Percentiles rank a stretch among this genome's conserved stretches.
Evolutionary conservation across 2,113 vertebrate species (phyloP).

Genomic region (Siphamia tubifer): DNA sequence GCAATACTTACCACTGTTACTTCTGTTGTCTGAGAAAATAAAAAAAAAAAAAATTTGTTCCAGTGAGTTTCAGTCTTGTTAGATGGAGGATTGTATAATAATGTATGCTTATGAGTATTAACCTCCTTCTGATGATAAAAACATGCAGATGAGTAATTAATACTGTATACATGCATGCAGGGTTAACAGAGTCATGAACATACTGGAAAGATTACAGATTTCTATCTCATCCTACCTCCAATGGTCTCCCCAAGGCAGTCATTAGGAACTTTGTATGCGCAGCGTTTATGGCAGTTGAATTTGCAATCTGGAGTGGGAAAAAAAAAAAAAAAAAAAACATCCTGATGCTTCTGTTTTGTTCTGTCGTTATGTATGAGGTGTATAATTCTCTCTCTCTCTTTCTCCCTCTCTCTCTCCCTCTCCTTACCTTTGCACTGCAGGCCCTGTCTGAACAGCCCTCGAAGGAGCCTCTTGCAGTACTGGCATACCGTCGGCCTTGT

Average conservation of each 20-base stretch:
- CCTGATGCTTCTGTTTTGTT: too few relatives aligned
- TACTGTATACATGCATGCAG: conserved; percentile 20
- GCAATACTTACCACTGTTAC: conserved; percentile 68
- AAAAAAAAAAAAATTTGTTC: conserved; percentile 57
- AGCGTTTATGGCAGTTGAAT: conserved; percentile 93
- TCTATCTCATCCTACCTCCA: conserved; percentile 76
- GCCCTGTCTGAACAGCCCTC: conserved; percentile 89
- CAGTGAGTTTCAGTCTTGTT: conserved; percentile 35
- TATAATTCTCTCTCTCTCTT: too few relatives aligned
- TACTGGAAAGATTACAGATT: not conserved
- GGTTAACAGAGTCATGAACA: not conserved
- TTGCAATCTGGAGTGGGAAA: conserved; percentile 83
- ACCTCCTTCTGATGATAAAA: conserved; percentile 2
- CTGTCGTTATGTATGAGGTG: too few relatives aligned
- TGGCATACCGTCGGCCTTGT: conserved; percentile 90
- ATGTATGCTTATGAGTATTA: not conserved
- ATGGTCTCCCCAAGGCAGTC: conserved; percentile 88
- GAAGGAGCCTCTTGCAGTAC: conserved; percentile 89
- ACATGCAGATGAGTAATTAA: not conserved
- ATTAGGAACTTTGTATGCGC: conserved; percentile 87
- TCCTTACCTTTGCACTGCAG: conserved; percentile 90
- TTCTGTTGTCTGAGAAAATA: conserved; percentile 75
- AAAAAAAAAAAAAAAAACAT: conserved; percentile 21
- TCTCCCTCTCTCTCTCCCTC: too few relatives aligned
- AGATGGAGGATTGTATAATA: conserved; percentile 6